Percentiles rank a stretch among this genome's conserved stretches.
Conservation (phyloP, 2,888 invertebrate genomes). For the Drosophila niveifrons region DNA sequence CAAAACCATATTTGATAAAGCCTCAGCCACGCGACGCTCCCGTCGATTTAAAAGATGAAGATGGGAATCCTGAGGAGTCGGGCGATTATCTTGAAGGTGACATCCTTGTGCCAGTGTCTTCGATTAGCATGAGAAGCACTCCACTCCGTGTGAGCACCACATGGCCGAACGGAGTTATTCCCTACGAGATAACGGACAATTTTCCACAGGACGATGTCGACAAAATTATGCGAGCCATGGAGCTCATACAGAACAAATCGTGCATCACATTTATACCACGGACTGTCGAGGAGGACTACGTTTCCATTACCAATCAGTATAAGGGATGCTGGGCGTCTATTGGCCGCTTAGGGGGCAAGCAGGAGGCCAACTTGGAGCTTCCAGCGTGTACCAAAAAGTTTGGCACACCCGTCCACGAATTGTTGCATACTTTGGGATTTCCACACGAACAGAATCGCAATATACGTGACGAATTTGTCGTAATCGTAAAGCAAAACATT, state of each 20-base stretch:
- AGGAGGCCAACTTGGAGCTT: conserved; percentile 90
- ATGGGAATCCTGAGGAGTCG: conserved; percentile 91
- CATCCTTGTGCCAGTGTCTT: conserved; percentile 88
- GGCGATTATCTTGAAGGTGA: conserved; percentile 92
- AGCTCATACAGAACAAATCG: conserved; percentile 91
- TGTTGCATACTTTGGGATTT: conserved; percentile 92
- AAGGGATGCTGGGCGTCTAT: conserved; percentile 93
- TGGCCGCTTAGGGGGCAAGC: conserved; percentile 88
- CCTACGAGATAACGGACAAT: conserved; percentile 88
- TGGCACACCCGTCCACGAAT: conserved; percentile 92
- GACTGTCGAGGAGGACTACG: conserved; percentile 88
- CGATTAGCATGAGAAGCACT: conserved; percentile 85
- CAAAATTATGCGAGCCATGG: conserved; percentile 89
- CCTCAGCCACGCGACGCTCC: background rate
- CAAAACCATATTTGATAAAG: background rate
- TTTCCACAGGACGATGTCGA: conserved; percentile 88
- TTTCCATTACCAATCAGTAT: conserved; percentile 88
- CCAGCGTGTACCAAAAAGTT: conserved; percentile 89
- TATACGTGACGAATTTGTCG: conserved; percentile 90
- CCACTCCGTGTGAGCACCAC: conserved; percentile 86
- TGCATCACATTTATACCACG: conserved; percentile 90
- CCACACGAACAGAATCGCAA: conserved; percentile 93
- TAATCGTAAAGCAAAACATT: conserved; percentile 89
- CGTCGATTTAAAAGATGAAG: conserved; percentile 7
- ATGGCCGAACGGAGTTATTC: conserved; percentile 90